Percentiles rank a stretch among this genome's conserved stretches.
Evolutionary conservation across 2,888 invertebrate species (phyloP).

Genomic region (Megaustenia siamemsis): DNA sequence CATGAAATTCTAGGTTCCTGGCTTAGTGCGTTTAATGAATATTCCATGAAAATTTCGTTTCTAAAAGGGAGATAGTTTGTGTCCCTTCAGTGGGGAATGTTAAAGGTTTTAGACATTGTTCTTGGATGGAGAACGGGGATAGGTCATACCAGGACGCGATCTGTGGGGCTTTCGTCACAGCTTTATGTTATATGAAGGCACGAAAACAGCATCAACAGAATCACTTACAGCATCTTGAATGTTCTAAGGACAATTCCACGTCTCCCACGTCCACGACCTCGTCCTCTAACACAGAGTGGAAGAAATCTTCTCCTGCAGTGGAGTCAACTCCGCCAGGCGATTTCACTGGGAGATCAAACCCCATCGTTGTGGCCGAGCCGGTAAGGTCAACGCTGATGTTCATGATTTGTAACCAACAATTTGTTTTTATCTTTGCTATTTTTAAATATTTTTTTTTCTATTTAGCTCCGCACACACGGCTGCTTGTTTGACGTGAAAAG

Average conservation of each 20-base stretch:
- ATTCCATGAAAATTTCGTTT: too few species aligned
- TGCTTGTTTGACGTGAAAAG: too few species aligned
- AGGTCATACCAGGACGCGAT: constrained; percentile 73
- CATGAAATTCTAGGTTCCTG: too few species aligned
- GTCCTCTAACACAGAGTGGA: neutral
- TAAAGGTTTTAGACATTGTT: too few species aligned
- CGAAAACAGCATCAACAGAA: constrained; percentile 58
- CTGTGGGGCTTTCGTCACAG: constrained; percentile 73
- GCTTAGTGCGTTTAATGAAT: too few species aligned
- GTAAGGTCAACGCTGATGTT: too few species aligned
- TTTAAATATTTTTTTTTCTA: too few species aligned
- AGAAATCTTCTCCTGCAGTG: neutral
- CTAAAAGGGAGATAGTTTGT: too few species aligned
- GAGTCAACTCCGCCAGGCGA: neutral
- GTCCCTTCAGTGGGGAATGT: too few species aligned
- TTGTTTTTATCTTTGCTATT: too few species aligned
- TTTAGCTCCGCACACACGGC: too few species aligned
- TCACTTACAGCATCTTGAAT: constrained; percentile 32
- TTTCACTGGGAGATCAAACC: constrained; percentile 29
- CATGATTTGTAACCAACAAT: too few species aligned
- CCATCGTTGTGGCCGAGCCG: constrained; percentile 67
- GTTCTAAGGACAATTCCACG: neutral
- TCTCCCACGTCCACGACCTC: neutral
- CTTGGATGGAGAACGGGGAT: constrained; percentile 60
- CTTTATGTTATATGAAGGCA: constrained; percentile 73